phyloP scores from a whole-genome alignment of 2,797 vertebrate species.

The Harpagifer antarcticus region DNA sequence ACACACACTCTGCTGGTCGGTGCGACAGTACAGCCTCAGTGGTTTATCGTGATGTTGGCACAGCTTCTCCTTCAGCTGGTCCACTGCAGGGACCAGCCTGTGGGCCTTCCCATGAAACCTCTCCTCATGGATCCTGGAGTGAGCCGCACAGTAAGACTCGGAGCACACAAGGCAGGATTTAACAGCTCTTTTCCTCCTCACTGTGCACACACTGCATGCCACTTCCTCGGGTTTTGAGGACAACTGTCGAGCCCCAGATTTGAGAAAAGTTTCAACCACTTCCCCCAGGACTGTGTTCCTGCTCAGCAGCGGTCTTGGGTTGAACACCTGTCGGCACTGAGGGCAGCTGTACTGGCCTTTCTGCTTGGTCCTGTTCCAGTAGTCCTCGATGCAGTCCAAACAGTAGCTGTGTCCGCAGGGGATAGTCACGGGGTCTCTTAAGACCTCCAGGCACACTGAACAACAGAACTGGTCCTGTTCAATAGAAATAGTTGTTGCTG shows the following conservation, averaged over 20 bases:
- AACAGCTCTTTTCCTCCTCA: slow-evolving; percentile 87
- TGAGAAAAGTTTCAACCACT: slow-evolving; percentile 76
- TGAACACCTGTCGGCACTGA: slow-evolving; percentile 82
- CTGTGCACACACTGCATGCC: slow-evolving; percentile 88
- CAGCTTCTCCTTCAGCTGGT: slow-evolving; percentile 86
- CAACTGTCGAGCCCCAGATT: not conserved
- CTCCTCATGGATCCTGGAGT: slow-evolving; percentile 73
- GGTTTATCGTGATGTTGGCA: slow-evolving; percentile 89
- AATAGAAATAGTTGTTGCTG: slow-evolving; percentile 79
- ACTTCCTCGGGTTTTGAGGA: slow-evolving; percentile 29
- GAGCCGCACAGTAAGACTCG: slow-evolving; percentile 88
- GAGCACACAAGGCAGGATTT: slow-evolving; percentile 90
- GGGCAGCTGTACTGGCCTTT: slow-evolving; percentile 81
- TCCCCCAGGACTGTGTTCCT: slow-evolving; percentile 81
- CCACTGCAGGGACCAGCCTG: slow-evolving; percentile 85
- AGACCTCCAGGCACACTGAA: slow-evolving; percentile 80
- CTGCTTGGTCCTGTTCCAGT: slow-evolving; percentile 79
- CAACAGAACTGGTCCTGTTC: slow-evolving; percentile 85
- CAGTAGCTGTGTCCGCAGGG: slow-evolving; percentile 86
- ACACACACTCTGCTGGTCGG: slow-evolving; percentile 92
- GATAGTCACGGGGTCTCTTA: slow-evolving; percentile 83
- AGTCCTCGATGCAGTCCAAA: slow-evolving; percentile 82
- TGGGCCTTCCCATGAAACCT: slow-evolving; percentile 86
- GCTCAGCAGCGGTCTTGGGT: slow-evolving; percentile 76
- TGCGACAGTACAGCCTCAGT: slow-evolving; percentile 92